These are phyloP conservation scores for Pteromalus puparum DNA, from an alignment of 1,140 invertebrate species.

Conservation along the genomic window DNA sequence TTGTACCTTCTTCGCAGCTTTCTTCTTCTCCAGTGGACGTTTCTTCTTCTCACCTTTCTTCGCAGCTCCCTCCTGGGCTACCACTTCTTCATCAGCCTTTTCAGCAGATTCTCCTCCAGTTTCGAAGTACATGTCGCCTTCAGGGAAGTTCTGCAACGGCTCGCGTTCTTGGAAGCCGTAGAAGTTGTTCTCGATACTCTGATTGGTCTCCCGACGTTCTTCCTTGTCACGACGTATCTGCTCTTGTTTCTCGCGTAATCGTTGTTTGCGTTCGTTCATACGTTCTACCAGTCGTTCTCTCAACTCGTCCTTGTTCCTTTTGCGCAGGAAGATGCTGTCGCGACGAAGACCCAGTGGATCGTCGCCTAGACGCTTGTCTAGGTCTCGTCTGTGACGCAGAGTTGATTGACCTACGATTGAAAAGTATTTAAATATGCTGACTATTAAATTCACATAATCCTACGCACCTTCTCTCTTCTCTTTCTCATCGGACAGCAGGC, in stretches of 20 bases:
- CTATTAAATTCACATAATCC: background rate
- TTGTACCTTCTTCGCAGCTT: background rate
- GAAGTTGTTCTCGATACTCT: slow-evolving; percentile 59
- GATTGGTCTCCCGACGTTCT: slow-evolving; percentile 34
- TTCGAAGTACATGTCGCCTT: slow-evolving; percentile 56
- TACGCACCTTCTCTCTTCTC: slow-evolving; percentile 29
- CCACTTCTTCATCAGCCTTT: background rate
- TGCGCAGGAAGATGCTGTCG: slow-evolving; percentile 12
- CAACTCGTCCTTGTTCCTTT: slow-evolving; percentile 18
- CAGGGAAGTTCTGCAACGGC: slow-evolving; percentile 56
- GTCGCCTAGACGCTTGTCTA: background rate
- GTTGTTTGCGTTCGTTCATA: slow-evolving; percentile 35
- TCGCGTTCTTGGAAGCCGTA: slow-evolving; percentile 57
- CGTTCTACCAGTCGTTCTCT: slow-evolving; percentile 44
- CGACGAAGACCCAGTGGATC: slow-evolving; percentile 4
- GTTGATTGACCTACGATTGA: background rate
- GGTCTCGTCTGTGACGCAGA: slow-evolving; percentile 14
- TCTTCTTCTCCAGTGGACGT: background rate
- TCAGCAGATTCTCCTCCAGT: slow-evolving; percentile 20
- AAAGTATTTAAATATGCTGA: background rate
- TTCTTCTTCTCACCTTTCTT: background rate
- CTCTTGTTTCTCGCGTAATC: slow-evolving; percentile 10
- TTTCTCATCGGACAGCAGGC: slow-evolving; percentile 55
- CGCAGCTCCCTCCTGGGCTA: background rate
- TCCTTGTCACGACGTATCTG: slow-evolving; percentile 9